Evolutionary conservation across 2,113 vertebrate species (phyloP).

Genomic region (Herpailurus yagouaroundi): DNA sequence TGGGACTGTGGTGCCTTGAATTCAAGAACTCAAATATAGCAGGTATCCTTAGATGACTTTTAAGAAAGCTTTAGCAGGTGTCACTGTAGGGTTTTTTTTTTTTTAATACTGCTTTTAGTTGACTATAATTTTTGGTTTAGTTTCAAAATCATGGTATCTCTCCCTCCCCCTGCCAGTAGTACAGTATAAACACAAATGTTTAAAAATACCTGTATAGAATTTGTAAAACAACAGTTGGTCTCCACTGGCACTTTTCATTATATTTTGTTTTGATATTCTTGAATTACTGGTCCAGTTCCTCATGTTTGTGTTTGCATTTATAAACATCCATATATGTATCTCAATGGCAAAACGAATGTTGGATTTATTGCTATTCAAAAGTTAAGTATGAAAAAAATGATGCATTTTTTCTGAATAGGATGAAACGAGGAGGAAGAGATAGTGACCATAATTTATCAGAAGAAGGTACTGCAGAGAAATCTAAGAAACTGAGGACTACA

Average conservation of each 20-base stretch:
- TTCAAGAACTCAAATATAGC: neutral
- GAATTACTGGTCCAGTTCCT: slow-evolving; percentile 29
- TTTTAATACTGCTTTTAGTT: neutral
- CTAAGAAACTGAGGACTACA: slow-evolving; percentile 88
- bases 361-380: slow-evolving; percentile 22
- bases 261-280: slow-evolving; percentile 28
- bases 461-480: slow-evolving; percentile 80
- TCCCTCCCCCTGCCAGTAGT: neutral
- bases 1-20: neutral
- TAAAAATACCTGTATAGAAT: slow-evolving; percentile 27
- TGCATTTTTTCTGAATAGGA: slow-evolving; percentile 83
- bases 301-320: neutral
- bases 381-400: slow-evolving; percentile 29
- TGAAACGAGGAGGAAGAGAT: slow-evolving; percentile 93
- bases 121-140: neutral
- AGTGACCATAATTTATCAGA: slow-evolving; percentile 85
- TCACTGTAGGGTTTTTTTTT: neutral
- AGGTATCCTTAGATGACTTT: neutral
- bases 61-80: neutral
- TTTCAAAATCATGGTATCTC: slow-evolving; percentile 24
- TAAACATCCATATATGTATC: neutral
- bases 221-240: slow-evolving; percentile 5
- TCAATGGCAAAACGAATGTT: slow-evolving; percentile 28
- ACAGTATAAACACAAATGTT: neutral
- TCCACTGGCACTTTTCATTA: slow-evolving; percentile 25